A percentile compares a stretch with the other conserved stretches of the same genome.
Conservation (phyloP, 2,888 invertebrate genomes). For the Drosophila kuntzei region DNA sequence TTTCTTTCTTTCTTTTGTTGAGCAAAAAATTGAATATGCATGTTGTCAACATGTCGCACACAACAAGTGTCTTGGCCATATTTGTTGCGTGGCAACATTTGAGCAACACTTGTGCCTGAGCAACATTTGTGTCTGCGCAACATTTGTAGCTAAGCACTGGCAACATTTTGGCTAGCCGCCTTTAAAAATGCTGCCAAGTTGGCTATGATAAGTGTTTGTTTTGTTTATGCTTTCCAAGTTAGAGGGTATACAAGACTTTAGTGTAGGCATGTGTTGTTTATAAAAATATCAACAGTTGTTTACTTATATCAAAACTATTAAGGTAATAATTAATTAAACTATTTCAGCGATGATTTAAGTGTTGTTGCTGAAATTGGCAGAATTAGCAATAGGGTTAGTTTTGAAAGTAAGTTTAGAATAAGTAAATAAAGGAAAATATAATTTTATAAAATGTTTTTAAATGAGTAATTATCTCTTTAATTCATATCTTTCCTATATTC, state of each 20-base stretch:
- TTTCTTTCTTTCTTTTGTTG: slow-evolving; percentile 14
- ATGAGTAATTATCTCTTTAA: background rate
- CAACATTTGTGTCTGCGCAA: slow-evolving; percentile 12
- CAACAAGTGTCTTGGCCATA: slow-evolving; percentile 70
- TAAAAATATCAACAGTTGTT: no score
- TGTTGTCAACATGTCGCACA: slow-evolving; percentile 45
- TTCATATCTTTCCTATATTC: background rate
- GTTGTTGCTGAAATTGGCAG: no score
- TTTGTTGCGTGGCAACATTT: slow-evolving; percentile 13
- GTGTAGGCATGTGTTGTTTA: background rate
- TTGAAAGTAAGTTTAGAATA: no score
- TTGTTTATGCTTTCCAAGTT: background rate
- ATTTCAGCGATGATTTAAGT: no score
- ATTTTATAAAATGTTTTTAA: background rate
- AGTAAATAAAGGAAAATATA: no score
- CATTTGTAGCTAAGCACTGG: slow-evolving; percentile 1
- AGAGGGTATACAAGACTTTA: background rate
- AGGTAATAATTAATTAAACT: no score
- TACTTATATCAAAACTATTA: no score
- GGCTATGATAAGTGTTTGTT: background rate
- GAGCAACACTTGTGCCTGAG: slow-evolving; percentile 1
- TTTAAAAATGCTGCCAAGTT: slow-evolving; percentile 24
- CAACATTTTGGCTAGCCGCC: slow-evolving; percentile 13
- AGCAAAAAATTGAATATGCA: slow-evolving; percentile 14
- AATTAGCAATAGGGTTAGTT: no score